Evolutionary conservation across 2,888 invertebrate species (phyloP).

Genomic region (Catocala fraxini): DNA sequence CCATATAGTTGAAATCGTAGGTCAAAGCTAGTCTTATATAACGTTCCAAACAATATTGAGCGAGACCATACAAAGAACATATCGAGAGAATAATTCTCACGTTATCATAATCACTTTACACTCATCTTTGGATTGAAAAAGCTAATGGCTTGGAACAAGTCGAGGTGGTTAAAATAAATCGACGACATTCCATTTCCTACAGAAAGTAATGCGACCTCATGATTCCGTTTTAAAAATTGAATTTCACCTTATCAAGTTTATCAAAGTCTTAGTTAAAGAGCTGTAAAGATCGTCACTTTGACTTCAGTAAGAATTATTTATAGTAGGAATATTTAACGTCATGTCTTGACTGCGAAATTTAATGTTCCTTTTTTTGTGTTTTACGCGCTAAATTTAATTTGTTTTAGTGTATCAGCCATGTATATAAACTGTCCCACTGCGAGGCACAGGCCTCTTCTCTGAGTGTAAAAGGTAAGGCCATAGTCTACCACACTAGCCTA

Average conservation of each 20-base stretch:
- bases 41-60: background rate
- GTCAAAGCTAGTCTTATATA: background rate
- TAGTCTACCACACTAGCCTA: too few species aligned
- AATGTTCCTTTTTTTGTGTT: too few species aligned
- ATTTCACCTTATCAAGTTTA: slow-evolving; percentile 45
- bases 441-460: too few species aligned
- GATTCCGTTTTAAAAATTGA: slow-evolving; percentile 73
- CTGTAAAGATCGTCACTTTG: slow-evolving; percentile 4
- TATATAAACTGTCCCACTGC: too few species aligned
- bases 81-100: slow-evolving; percentile 51
- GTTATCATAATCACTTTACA: slow-evolving; percentile 77
- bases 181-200: slow-evolving; percentile 83
- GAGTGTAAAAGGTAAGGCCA: too few species aligned
- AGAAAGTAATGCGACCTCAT: slow-evolving; percentile 72
- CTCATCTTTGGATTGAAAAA: slow-evolving; percentile 83
- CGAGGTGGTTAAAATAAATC: slow-evolving; percentile 83
- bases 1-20: background rate
- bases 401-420: too few species aligned
- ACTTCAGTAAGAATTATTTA: background rate
- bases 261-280: slow-evolving; percentile 29
- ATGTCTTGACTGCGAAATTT: too few species aligned
- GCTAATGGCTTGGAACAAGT: slow-evolving; percentile 83
- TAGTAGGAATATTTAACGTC: too few species aligned
- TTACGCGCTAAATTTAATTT: too few species aligned
- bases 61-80: slow-evolving; percentile 36